These are phyloP conservation scores for Accipiter cooperii DNA, from an alignment of 2,113 vertebrate species.

Conservation along the genomic window DNA sequence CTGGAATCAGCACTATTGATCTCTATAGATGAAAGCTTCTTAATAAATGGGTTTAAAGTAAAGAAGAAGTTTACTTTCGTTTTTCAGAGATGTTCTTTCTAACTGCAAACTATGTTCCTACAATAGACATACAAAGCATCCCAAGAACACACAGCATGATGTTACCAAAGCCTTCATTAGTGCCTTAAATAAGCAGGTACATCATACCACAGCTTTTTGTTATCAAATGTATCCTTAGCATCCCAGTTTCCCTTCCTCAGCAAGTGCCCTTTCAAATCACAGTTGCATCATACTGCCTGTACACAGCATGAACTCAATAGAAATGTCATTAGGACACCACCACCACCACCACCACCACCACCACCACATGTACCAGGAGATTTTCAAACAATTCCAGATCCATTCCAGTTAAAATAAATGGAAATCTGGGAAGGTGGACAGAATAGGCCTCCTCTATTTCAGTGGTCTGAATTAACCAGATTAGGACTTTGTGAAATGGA, in stretches of 20 bases:
- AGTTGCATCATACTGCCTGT: neutral
- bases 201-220: conserved; percentile 26
- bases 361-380: neutral
- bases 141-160: neutral
- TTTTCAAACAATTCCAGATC: neutral
- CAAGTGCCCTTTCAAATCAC: conserved; percentile 19
- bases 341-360: neutral
- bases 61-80: neutral
- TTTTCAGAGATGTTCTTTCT: neutral
- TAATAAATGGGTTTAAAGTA: neutral
- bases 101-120: neutral
- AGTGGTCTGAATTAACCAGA: neutral
- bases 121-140: neutral
- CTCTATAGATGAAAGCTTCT: neutral
- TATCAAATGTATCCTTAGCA: neutral
- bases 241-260: neutral
- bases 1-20: conserved; percentile 37
- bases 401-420: neutral
- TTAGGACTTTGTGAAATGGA: neutral
- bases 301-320: neutral
- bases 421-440: neutral
- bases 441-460: neutral
- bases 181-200: conserved; percentile 43
- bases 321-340: neutral
- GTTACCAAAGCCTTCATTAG: conserved; percentile 38